phyloP scores from a whole-genome alignment of 2,888 invertebrate genomes.

The Drosophila mayaguana region DNA sequence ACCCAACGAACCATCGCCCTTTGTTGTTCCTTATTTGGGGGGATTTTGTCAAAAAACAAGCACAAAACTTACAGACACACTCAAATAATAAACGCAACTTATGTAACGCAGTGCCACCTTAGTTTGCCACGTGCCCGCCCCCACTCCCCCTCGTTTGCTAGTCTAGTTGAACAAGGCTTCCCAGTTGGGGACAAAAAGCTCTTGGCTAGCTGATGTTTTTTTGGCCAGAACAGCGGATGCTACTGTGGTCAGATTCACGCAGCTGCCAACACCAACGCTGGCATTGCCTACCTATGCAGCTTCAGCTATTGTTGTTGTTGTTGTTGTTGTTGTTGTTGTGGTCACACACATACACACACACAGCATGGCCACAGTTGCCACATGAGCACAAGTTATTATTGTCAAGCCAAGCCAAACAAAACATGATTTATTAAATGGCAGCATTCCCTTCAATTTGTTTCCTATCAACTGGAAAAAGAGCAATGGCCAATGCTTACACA shows the following conservation, averaged over 20 bases:
- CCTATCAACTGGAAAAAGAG: slow-evolving; percentile 80
- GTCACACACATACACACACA: slow-evolving; percentile 32
- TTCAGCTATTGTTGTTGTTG: slow-evolving; percentile 31
- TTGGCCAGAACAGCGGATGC: slow-evolving; percentile 55
- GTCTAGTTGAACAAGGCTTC: slow-evolving; percentile 33
- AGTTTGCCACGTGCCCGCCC: background rate
- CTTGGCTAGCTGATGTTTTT: slow-evolving; percentile 68
- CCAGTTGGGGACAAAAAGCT: slow-evolving; percentile 66
- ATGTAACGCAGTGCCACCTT: slow-evolving; percentile 64
- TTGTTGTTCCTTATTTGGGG: slow-evolving; percentile 16
- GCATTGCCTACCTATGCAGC: slow-evolving; percentile 62
- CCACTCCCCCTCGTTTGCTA: background rate
- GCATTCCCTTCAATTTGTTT: slow-evolving; percentile 80
- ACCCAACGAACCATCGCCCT: background rate
- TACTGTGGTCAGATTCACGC: slow-evolving; percentile 79
- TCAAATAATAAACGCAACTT: slow-evolving; percentile 79
- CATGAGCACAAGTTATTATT: slow-evolving; percentile 79
- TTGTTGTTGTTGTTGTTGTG: slow-evolving; percentile 41
- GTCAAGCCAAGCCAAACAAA: slow-evolving; percentile 79
- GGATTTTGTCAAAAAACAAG: slow-evolving; percentile 64
- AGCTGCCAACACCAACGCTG: slow-evolving; percentile 65
- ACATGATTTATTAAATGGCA: slow-evolving; percentile 80
- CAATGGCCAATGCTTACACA: slow-evolving; percentile 51
- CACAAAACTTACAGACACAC: slow-evolving; percentile 62
- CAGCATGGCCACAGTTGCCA: slow-evolving; percentile 73